Base-by-base conservation (phyloP, 2,888 invertebrate genomes). In the Scaeva pyrastri region DNA sequence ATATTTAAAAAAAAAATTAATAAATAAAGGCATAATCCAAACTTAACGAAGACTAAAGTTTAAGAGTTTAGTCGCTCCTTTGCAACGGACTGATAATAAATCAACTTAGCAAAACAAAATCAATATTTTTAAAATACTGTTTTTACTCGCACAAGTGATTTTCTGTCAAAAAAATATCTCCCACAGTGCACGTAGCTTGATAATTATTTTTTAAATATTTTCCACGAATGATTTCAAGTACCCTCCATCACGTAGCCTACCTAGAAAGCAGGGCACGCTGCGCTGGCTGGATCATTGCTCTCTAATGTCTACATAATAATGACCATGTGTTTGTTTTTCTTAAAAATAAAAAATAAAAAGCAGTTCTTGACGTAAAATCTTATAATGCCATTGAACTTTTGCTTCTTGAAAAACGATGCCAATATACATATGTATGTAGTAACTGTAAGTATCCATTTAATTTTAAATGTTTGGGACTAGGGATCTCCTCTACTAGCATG, bases 311-410 rank as follows among this genome's bases (percentile, higher is more conserved):
- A 50, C 68, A 56, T 64, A 10, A 64, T 16, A 70, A 43, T 66
- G 66, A 62, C 56, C 66, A 74, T 39, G 19, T 70, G 60, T 16
- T 16, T 39, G 2, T 55, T 64, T 64, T 48, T 62, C 12, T 23
- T n/a, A 23, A 52, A 52, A 19, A 19, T 16, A n/a, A 26, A 52
- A 52, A 8, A 10, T 16, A 8, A 26, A 52, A 52, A 58, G 14
- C 45, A 21, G 58, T 75, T 78, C 41, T 31, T 55, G 68, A 55
- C 66, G 68, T 43, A 58, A 68, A 66, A 56, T 60, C 55, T 36
- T 19, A 58, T 21, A 56, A 56, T 80, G 80, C 68, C 80, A 80
- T 76, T 85, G 85, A 85, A 85, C 85, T 80, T 55, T 68, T 52
- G 50, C 23, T 31, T 48, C 39, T 52, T n/a, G 21, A 48, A 71